phyloP scores from a whole-genome alignment of 2,113 vertebrate species.

The Lophius piscatorius region DNA sequence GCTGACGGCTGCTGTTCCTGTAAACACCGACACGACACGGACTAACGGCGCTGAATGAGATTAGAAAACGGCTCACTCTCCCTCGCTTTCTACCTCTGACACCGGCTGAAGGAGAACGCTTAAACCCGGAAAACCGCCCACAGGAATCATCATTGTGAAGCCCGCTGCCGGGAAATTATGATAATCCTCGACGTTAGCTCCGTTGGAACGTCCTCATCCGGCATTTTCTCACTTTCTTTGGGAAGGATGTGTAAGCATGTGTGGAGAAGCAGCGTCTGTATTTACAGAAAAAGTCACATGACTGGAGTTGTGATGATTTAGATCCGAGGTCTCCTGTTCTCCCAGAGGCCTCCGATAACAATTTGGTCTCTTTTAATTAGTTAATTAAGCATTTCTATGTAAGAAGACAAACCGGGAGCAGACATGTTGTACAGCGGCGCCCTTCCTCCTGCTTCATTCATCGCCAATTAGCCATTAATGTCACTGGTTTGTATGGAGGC shows the following conservation, averaged over 20 bases:
- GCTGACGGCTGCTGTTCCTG: conserved; percentile 62
- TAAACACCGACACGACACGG: conserved; percentile 51
- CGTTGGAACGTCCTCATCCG: conserved; percentile 47
- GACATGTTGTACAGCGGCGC: conserved; percentile 42
- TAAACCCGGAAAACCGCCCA: conserved; percentile 53
- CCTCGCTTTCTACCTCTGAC: conserved; percentile 48
- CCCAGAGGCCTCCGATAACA: conserved; percentile 37
- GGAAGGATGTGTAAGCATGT: conserved; percentile 32
- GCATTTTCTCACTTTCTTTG: conserved; percentile 9
- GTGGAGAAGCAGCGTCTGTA: conserved; percentile 29
- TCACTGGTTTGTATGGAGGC: conserved; percentile 56
- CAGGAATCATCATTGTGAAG: conserved; percentile 55
- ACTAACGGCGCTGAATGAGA: conserved; percentile 67
- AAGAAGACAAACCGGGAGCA: conserved; percentile 47
- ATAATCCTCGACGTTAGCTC: conserved; percentile 51
- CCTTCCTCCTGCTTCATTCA: conserved; percentile 68
- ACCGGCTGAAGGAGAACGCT: conserved; percentile 50
- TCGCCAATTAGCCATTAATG: conserved; percentile 74
- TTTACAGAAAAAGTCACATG: conserved; percentile 36
- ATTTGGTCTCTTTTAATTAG: conserved; percentile 50
- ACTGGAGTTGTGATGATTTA: conserved; percentile 40
- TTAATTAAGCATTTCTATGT: conserved; percentile 59
- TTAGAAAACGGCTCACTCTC: conserved; percentile 54
- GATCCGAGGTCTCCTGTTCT: conserved; percentile 19
- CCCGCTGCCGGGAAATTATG: conserved; percentile 50